Conservation (phyloP, 2,888 invertebrate genomes). For the Cremastinae sp. region DNA sequence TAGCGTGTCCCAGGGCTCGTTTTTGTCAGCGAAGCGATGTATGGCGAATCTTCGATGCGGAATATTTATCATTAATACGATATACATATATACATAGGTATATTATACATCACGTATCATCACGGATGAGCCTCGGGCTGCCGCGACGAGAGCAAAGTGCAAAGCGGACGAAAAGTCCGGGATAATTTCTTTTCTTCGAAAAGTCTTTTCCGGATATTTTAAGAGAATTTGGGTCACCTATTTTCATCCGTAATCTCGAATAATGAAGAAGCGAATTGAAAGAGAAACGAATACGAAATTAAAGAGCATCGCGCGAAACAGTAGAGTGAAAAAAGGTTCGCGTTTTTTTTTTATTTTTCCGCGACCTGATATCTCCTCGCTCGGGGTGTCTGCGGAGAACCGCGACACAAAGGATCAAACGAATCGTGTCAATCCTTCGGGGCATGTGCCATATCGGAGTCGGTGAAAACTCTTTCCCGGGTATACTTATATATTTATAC, state of each 20-base stretch:
- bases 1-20: conserved; percentile 36
- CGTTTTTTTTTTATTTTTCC: no score
- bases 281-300: no score
- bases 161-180: no score
- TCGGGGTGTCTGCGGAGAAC: not conserved
- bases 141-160: no score
- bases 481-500: not conserved
- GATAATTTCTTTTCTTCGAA: not conserved
- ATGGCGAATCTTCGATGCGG: conserved; percentile 25
- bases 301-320: no score
- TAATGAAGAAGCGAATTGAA: no score
- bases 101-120: not conserved
- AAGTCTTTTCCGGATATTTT: not conserved
- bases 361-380: not conserved
- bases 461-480: not conserved
- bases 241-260: not conserved
- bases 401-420: not conserved
- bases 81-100: conserved; percentile 8
- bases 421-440: conserved; percentile 1
- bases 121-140: not conserved
- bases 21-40: conserved; percentile 24
- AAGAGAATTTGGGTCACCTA: not conserved
- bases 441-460: conserved; percentile 8
- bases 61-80: conserved; percentile 2
- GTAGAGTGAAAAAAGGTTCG: no score